Base-by-base conservation (phyloP, 2,888 invertebrate species). In the Crocallis elinguaria region DNA sequence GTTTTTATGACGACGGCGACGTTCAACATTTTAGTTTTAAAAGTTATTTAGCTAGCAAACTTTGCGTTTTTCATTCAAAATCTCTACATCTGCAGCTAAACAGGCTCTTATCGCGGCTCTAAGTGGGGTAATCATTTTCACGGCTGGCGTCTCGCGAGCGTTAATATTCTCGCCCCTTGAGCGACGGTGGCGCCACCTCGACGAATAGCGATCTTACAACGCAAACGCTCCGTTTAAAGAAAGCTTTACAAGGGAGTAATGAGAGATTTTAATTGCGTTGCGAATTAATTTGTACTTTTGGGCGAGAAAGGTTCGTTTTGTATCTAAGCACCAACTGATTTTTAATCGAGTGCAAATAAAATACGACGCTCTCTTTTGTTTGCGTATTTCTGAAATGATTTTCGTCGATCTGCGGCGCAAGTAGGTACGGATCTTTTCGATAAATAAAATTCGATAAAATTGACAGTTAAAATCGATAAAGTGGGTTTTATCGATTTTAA, bases 71-170 rank as follows among this genome's bases (percentile, higher is more conserved):
- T 36, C 27, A 30, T 41, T 5, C 23, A 46, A 41, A 54, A 59
- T 51, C 43, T 54, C 37, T 51, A 41, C 62, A 59, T 55, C 53
- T 59, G 56, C 27, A 29, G 27, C 44, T 35, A 29, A 48, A 61
- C 49, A 48, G 32, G 57, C 72, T 63, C 73, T 75, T 77, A 77
- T 72, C 75, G 69, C 67, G 62, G 42, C 42, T 49, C 61, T 67
- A 71, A 76, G 73, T 71, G 71, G 63, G 67, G 75, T 69, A 77
- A 77, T 77, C 69, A 75, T 77, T 76, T 70, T 43, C 66, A 69
- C 66, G 71, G 62, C 69, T 67, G 46, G 66, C 68, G 58, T 56
- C 56, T 53, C 64, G 57, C 62, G 57, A 67, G 73, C 62, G 70
- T 71, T 73, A 75, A 72, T 70, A 49, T 71, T 70, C 66, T 67